Percentiles rank a stretch among this genome's conserved stretches.
Evolutionary conservation across 2,888 invertebrate species (phyloP).

Genomic region (Candidula unifasciata): DNA sequence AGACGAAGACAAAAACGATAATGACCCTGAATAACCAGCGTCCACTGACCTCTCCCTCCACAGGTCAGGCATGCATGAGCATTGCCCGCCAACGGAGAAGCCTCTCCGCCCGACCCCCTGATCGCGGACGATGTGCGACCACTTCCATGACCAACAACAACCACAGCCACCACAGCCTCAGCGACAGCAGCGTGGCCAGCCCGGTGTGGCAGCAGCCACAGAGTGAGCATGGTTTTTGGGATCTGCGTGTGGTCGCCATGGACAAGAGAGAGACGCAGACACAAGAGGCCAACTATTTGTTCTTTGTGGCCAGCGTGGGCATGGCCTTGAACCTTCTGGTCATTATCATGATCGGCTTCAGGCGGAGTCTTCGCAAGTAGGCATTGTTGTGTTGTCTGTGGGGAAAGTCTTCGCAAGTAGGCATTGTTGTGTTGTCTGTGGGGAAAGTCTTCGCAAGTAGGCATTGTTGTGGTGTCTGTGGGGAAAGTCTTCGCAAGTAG

Average conservation of each 20-base stretch:
- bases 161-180: background rate
- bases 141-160: constrained; percentile 34
- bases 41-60: too few relatives aligned
- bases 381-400: too few relatives aligned
- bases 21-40: too few relatives aligned
- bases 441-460: too few relatives aligned
- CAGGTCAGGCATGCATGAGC: background rate
- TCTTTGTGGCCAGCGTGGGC: constrained; percentile 73
- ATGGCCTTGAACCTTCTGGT: constrained; percentile 74
- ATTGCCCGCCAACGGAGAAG: background rate
- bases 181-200: background rate
- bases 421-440: too few relatives aligned
- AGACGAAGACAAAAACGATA: too few relatives aligned
- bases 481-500: too few relatives aligned
- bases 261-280: constrained; percentile 56
- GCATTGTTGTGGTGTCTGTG: too few relatives aligned
- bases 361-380: constrained; percentile 56
- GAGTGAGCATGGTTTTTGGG: constrained; percentile 6
- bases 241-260: constrained; percentile 48
- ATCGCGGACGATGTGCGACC: background rate
- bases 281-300: constrained; percentile 75
- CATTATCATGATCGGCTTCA: constrained; percentile 69
- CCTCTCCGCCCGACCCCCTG: background rate
- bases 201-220: background rate
- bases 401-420: too few relatives aligned